Conservation (phyloP, 2,113 vertebrate species). For the Rynchops niger region DNA sequence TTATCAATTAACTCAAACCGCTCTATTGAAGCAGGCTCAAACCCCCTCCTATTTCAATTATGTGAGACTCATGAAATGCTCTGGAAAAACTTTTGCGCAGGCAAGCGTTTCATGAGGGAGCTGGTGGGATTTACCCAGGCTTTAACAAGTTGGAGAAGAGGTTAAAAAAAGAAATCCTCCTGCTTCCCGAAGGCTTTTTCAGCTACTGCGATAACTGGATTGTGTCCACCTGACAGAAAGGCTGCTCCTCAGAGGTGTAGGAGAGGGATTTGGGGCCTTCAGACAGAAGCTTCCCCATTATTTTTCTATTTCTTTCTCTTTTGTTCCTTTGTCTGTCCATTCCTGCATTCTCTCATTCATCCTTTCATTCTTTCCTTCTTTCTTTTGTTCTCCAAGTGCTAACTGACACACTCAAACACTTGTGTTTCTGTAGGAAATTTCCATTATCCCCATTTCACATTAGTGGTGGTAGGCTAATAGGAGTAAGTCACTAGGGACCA, state of each 20-base stretch:
- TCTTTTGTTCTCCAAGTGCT: neutral
- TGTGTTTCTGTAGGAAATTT: neutral
- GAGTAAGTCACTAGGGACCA: neutral
- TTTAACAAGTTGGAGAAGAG: neutral
- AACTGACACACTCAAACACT: neutral
- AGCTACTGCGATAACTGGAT: neutral
- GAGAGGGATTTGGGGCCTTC: neutral
- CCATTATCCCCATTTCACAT: neutral
- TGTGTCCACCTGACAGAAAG: neutral
- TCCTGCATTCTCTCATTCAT: neutral
- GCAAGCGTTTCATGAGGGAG: slow-evolving; percentile 23
- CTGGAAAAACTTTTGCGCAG: slow-evolving; percentile 51
- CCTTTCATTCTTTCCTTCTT: neutral
- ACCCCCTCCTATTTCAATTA: slow-evolving; percentile 66
- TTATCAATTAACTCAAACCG: slow-evolving; percentile 80
- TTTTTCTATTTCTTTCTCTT: slow-evolving; percentile 1
- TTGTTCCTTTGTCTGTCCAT: neutral
- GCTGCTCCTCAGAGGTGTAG: neutral
- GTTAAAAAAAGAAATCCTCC: slow-evolving; percentile 38
- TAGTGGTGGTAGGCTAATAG: neutral
- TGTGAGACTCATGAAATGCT: slow-evolving; percentile 17
- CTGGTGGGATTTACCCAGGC: neutral
- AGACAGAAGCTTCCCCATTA: neutral
- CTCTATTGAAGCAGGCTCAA: slow-evolving; percentile 47
- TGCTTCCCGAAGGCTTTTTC: neutral